These are phyloP conservation scores for Sebastes ruberrimus DNA, from an alignment of 2,797 vertebrate genomes.

Conservation along the genomic window DNA sequence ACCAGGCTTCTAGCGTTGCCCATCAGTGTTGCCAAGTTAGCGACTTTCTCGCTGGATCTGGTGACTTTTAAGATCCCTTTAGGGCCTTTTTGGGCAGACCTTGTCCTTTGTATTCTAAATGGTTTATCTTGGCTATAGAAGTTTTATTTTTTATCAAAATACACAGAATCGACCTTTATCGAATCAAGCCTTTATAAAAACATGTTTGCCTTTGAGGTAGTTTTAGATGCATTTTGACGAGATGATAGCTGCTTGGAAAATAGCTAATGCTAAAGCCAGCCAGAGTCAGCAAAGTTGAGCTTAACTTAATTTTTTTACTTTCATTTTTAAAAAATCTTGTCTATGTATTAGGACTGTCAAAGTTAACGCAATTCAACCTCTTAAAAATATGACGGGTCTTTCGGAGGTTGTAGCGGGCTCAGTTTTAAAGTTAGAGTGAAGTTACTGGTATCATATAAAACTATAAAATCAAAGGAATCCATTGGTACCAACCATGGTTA, in stretches of 20 bases:
- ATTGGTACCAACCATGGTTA: too few relatives aligned
- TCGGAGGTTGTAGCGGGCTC: too few relatives aligned
- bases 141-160: background rate
- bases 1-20: background rate
- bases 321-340: too few relatives aligned
- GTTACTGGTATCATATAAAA: too few relatives aligned
- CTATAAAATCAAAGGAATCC: too few relatives aligned
- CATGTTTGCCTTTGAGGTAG: background rate
- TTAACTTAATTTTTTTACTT: background rate
- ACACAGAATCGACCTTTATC: background rate
- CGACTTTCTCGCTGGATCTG: background rate
- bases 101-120: background rate
- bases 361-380: too few relatives aligned
- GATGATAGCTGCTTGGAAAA: background rate
- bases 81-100: background rate
- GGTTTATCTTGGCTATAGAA: background rate
- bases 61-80: too few relatives aligned
- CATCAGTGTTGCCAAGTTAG: background rate
- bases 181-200: background rate
- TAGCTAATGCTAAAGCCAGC: background rate
- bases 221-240: background rate
- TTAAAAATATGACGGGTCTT: rapidly evolving
- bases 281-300: background rate
- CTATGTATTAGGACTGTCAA: too few relatives aligned
- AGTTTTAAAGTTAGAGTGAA: too few relatives aligned